These are phyloP conservation scores for Amblyjoppa proteus DNA, from an alignment of 2,888 invertebrate species.

Conservation along the genomic window DNA sequence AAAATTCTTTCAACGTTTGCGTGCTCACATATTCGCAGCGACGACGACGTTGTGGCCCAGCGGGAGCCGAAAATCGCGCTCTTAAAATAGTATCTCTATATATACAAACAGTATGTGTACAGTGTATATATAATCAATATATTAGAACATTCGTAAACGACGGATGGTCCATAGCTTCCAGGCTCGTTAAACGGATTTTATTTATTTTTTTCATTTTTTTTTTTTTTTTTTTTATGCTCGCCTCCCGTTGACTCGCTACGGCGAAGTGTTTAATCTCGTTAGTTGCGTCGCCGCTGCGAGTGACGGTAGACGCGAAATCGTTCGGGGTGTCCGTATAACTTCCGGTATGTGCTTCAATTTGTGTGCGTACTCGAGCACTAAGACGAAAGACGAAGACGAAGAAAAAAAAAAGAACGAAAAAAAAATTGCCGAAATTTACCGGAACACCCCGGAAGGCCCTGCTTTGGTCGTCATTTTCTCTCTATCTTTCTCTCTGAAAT, in stretches of 20 bases:
- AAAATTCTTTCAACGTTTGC: constrained; percentile 9
- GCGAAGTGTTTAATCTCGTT: constrained; percentile 46
- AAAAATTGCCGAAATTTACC: constrained; percentile 2
- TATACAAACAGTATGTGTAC: constrained; percentile 78
- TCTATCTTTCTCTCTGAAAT: constrained; percentile 61
- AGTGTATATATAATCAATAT: constrained; percentile 67
- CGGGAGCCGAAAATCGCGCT: constrained; percentile 68
- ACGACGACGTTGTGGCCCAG: constrained; percentile 62
- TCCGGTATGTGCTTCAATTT: constrained; percentile 31
- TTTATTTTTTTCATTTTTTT: neutral
- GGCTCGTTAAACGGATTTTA: constrained; percentile 44
- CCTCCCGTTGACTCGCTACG: constrained; percentile 56
- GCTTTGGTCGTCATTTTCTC: constrained; percentile 59
- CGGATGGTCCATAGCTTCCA: constrained; percentile 66
- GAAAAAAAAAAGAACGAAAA: neutral
- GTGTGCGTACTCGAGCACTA: constrained; percentile 5
- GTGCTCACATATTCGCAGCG: neutral
- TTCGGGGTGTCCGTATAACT: constrained; percentile 33
- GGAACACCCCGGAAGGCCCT: constrained; percentile 49
- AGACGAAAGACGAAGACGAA: neutral
- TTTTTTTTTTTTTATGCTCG: constrained; percentile 34
- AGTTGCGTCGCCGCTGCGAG: constrained; percentile 61
- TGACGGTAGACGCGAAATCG: constrained; percentile 44
- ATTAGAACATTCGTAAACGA: constrained; percentile 70
- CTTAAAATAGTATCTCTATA: constrained; percentile 77